Percentiles rank a stretch among this genome's conserved stretches.
Evolutionary conservation across 1,140 invertebrate species (phyloP).

Genomic region (Sycophaga agraensis): DNA sequence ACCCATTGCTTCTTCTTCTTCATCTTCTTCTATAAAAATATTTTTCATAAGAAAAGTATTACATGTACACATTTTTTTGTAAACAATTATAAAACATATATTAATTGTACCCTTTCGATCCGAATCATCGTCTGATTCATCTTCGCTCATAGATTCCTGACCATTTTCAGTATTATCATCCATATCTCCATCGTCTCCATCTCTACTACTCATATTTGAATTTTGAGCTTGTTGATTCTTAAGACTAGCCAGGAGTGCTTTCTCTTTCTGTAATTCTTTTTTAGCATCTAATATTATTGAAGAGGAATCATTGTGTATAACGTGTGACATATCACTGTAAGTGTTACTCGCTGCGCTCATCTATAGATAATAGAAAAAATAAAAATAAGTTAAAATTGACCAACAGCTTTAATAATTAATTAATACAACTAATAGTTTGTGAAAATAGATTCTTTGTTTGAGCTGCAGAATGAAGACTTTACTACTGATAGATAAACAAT

Average conservation of each 20-base stretch:
- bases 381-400: too few species aligned
- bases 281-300: conserved; percentile 68
- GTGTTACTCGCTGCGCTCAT: conserved; percentile 39
- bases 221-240: conserved; percentile 47
- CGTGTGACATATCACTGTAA: conserved; percentile 45
- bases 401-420: too few species aligned
- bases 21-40: conserved; percentile 51
- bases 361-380: conserved; percentile 1
- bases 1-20: conserved; percentile 58
- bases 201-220: conserved; percentile 39
- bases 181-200: conserved; percentile 52
- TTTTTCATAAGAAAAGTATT: background rate
- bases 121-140: conserved; percentile 65
- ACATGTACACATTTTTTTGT: too few species aligned
- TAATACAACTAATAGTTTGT: too few species aligned
- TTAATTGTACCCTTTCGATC: conserved; percentile 55
- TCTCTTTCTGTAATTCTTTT: conserved; percentile 65
- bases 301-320: conserved; percentile 48
- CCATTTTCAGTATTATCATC: conserved; percentile 54
- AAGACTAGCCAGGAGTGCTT: conserved; percentile 51
- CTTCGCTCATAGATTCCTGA: conserved; percentile 63
- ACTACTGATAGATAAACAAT: too few species aligned
- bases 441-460: too few species aligned
- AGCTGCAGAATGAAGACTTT: too few species aligned
- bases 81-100: too few species aligned